These are phyloP conservation scores for Nomia melanderi DNA, from an alignment of 1,140 invertebrate genomes.

Conservation along the genomic window DNA sequence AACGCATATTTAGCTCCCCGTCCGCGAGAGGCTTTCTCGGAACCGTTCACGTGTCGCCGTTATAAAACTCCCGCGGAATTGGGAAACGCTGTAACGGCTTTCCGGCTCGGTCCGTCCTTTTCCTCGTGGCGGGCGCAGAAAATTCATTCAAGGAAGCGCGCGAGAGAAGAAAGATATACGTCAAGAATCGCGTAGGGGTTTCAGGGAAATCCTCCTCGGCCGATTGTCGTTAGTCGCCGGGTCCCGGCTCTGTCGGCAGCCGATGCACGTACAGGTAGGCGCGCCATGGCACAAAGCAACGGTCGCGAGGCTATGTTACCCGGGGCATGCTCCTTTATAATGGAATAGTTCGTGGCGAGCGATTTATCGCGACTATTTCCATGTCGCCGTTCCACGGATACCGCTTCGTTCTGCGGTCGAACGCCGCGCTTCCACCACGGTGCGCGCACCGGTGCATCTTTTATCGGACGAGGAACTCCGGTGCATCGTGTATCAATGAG, in stretches of 20 bases:
- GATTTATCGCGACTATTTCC: constrained; percentile 75
- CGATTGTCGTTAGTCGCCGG: constrained; percentile 61
- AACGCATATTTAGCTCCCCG: constrained; percentile 12
- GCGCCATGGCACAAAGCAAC: constrained; percentile 67
- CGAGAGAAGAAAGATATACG: constrained; percentile 48
- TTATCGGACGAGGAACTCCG: constrained; percentile 26
- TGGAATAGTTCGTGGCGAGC: constrained; percentile 73
- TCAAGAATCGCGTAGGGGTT: constrained; percentile 48
- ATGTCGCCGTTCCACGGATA: constrained; percentile 66
- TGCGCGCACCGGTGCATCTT: constrained; percentile 37
- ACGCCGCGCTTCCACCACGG: constrained; percentile 42
- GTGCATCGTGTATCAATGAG: constrained; percentile 50
- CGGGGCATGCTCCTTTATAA: constrained; percentile 68
- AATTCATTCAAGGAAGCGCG: constrained; percentile 38
- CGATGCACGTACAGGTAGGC: constrained; percentile 63
- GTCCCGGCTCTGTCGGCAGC: constrained; percentile 55
- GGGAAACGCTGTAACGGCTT: constrained; percentile 11
- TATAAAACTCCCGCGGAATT: constrained; percentile 41
- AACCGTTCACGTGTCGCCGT: neutral
- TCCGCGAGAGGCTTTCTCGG: neutral
- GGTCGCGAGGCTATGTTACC: constrained; percentile 59
- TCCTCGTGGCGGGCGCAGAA: neutral
- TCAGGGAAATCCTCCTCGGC: constrained; percentile 55
- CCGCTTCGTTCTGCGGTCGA: constrained; percentile 55
- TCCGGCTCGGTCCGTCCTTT: too few species aligned